These are phyloP conservation scores for Notothenia rossii DNA, from an alignment of 2,113 vertebrate genomes.

Conservation along the genomic window DNA sequence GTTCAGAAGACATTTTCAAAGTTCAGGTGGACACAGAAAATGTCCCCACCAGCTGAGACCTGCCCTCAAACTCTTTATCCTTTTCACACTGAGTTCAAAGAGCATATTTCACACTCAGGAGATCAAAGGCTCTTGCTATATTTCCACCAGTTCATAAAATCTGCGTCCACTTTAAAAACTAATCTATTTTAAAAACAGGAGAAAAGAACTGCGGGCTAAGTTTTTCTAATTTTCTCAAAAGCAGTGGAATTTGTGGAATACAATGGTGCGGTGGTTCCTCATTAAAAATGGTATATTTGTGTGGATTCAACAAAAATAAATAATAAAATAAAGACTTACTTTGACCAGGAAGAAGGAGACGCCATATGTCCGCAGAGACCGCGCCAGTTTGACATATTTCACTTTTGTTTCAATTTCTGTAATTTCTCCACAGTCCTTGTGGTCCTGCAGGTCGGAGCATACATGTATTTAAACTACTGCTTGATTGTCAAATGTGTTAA, in stretches of 20 bases:
- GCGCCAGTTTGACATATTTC: slow-evolving; percentile 96
- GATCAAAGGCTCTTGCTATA: slow-evolving; percentile 41
- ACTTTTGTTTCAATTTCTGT: slow-evolving; percentile 97
- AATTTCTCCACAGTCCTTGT: slow-evolving; percentile 98
- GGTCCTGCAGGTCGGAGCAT: slow-evolving; percentile 86
- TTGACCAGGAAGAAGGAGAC: slow-evolving; percentile 99
- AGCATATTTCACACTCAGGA: slow-evolving; percentile 44
- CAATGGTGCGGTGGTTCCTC: neutral
- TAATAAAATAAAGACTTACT: slow-evolving; percentile 76
- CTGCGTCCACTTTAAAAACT: neutral
- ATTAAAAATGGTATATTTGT: neutral
- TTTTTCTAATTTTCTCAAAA: neutral
- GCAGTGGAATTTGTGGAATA: slow-evolving; percentile 13
- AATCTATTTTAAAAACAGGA: neutral
- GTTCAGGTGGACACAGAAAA: slow-evolving; percentile 32
- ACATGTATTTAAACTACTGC: neutral
- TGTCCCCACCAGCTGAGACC: slow-evolving; percentile 11
- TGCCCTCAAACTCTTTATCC: slow-evolving; percentile 28
- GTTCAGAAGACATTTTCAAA: slow-evolving; percentile 32
- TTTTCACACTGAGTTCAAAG: slow-evolving; percentile 27
- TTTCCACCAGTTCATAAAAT: slow-evolving; percentile 24
- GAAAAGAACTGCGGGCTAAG: slow-evolving; percentile 11
- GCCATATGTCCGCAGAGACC: slow-evolving; percentile 94
- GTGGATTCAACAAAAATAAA: neutral
- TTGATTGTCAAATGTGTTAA: neutral